Evolutionary conservation across 2,797 vertebrate species (phyloP).

Genomic region (Psittacula derbiana): DNA sequence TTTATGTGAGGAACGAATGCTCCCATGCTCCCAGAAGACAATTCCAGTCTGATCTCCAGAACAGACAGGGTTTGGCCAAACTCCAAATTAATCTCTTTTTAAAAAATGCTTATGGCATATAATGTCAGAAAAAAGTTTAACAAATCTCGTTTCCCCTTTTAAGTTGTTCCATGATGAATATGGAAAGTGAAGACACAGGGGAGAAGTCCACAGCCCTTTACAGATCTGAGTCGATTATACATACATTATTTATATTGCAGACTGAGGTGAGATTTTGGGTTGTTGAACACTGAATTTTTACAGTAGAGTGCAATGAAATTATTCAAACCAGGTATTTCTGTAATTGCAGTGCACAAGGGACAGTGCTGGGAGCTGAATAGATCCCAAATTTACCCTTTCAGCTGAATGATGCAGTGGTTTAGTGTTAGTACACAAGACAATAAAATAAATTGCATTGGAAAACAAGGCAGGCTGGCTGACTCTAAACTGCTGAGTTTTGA

Average conservation of each 20-base stretch:
- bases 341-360: conserved; percentile 31
- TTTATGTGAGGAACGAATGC: background rate
- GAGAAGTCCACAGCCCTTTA: background rate
- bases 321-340: conserved; percentile 46
- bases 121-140: background rate
- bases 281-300: conserved; percentile 20
- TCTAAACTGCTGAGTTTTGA: conserved; percentile 6
- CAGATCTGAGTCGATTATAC: background rate
- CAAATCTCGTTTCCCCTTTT: background rate
- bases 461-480: background rate
- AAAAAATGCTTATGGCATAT: background rate
- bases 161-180: background rate
- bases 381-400: conserved; percentile 5
- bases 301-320: background rate
- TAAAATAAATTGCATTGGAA: conserved; percentile 9
- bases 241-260: conserved; percentile 9
- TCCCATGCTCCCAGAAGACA: background rate
- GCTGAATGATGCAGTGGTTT: background rate
- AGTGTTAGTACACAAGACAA: background rate
- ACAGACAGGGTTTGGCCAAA: background rate
- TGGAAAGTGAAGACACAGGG: background rate
- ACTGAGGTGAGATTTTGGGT: background rate
- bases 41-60: background rate
- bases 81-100: background rate
- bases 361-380: background rate